These are phyloP conservation scores for Lasioglossum morio DNA, from an alignment of 2,888 invertebrate genomes.

Conservation along the genomic window DNA sequence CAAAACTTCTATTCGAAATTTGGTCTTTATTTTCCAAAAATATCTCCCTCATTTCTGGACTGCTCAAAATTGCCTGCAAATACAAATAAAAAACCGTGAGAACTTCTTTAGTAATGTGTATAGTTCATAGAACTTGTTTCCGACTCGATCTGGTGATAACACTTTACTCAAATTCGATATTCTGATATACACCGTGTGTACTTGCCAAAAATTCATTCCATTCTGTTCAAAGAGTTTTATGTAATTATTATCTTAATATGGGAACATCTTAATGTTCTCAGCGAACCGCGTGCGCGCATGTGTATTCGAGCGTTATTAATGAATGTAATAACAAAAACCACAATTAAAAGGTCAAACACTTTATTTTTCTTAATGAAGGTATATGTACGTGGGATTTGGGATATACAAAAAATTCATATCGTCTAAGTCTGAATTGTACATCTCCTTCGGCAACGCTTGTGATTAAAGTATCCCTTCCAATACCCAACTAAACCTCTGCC, in stretches of 20 bases:
- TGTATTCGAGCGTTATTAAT: constrained; percentile 29
- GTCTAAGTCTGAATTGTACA: constrained; percentile 68
- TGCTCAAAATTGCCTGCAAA: constrained; percentile 84
- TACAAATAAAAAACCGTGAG: constrained; percentile 80
- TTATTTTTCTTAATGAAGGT: constrained; percentile 69
- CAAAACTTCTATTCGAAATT: constrained; percentile 81
- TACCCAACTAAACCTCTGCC: constrained; percentile 91
- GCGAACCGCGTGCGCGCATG: neutral
- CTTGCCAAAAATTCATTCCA: neutral
- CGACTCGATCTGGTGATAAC: constrained; percentile 32
- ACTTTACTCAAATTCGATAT: constrained; percentile 3
- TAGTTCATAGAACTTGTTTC: constrained; percentile 48
- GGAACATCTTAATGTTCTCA: neutral
- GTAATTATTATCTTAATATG: neutral
- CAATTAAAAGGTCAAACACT: constrained; percentile 71
- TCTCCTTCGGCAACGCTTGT: constrained; percentile 90
- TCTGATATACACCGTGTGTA: neutral
- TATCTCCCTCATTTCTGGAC: constrained; percentile 80
- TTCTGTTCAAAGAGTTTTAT: neutral
- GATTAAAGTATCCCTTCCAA: constrained; percentile 93
- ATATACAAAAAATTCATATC: constrained; percentile 73
- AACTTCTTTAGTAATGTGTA: constrained; percentile 57
- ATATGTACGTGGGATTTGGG: constrained; percentile 64
- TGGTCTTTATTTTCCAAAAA: constrained; percentile 84
- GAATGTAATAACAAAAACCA: constrained; percentile 70